Evolutionary conservation across 1,140 invertebrate species (phyloP).

Genomic region (Cyrtorhinus lividipennis): DNA sequence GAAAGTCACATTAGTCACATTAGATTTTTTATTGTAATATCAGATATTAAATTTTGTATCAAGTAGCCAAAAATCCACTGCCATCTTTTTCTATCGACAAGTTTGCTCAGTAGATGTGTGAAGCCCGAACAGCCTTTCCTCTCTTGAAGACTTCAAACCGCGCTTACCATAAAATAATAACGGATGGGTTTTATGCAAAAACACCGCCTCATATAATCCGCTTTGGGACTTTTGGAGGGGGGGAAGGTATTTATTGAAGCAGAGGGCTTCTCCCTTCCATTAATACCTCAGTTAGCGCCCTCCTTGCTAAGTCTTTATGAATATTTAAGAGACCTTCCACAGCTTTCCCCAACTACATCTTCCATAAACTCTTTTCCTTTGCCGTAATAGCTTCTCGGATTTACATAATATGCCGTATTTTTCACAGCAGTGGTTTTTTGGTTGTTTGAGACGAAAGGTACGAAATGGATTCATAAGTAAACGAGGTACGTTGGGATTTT

Average conservation of each 20-base stretch:
- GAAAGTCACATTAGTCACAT: too few relatives aligned
- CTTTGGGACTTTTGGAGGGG: neutral
- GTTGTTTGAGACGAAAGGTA: too few relatives aligned
- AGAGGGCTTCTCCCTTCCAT: neutral
- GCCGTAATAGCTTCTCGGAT: neutral
- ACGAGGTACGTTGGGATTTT: too few relatives aligned
- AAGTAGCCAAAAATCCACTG: too few relatives aligned
- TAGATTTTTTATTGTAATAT: too few relatives aligned
- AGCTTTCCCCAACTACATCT: constrained; percentile 10
- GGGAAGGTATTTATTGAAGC: constrained; percentile 3
- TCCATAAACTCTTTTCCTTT: neutral
- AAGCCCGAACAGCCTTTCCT: neutral
- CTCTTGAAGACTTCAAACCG: neutral
- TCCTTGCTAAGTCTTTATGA: constrained; percentile 5
- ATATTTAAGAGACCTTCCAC: neutral
- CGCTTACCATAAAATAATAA: constrained; percentile 8
- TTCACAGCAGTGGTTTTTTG: too few relatives aligned
- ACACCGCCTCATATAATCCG: constrained; percentile 9
- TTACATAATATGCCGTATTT: constrained; percentile 1
- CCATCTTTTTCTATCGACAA: too few relatives aligned
- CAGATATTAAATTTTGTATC: too few relatives aligned
- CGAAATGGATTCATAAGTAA: too few relatives aligned
- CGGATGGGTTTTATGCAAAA: constrained; percentile 8
- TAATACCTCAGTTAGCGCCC: constrained; percentile 5
- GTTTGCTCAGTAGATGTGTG: neutral